Conservation (phyloP, 2,113 vertebrate species). For the Paraplagusia blochii region DNA sequence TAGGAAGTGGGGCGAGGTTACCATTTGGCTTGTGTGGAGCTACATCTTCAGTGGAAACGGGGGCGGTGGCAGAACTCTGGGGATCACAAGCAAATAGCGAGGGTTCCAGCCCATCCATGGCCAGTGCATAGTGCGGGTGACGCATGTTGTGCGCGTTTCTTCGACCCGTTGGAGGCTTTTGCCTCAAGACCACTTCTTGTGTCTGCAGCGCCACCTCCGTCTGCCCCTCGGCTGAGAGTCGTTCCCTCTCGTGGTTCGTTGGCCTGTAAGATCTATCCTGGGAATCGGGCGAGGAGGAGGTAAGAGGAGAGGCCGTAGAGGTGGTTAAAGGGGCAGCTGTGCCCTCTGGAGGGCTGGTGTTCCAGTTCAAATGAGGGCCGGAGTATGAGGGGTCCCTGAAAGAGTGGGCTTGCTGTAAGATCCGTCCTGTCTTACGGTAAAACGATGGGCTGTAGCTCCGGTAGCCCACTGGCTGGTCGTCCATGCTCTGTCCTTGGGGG, state of each 20-base stretch:
- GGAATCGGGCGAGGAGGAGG: slow-evolving; percentile 49
- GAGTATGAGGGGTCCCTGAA: slow-evolving; percentile 89
- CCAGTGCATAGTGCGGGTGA: slow-evolving; percentile 83
- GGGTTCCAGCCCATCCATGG: slow-evolving; percentile 79
- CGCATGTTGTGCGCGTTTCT: slow-evolving; percentile 76
- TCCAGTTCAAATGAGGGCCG: slow-evolving; percentile 82
- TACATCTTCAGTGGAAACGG: slow-evolving; percentile 45
- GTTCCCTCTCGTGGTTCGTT: slow-evolving; percentile 77
- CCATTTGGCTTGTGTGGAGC: slow-evolving; percentile 61
- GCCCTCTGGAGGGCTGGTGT: slow-evolving; percentile 69
- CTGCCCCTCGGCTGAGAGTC: slow-evolving; percentile 60
- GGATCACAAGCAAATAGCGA: slow-evolving; percentile 67
- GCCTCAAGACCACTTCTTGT: slow-evolving; percentile 88
- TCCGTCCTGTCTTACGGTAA: slow-evolving; percentile 89
- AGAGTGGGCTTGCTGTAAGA: slow-evolving; percentile 88
- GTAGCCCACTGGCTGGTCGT: slow-evolving; percentile 84
- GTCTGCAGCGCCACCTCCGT: slow-evolving; percentile 54
- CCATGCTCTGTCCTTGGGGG: slow-evolving; percentile 76
- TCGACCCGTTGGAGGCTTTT: slow-evolving; percentile 90
- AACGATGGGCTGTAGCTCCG: slow-evolving; percentile 96
- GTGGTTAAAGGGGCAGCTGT: slow-evolving; percentile 21
- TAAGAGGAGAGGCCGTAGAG: slow-evolving; percentile 35
- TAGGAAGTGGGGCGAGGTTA: slow-evolving; percentile 77
- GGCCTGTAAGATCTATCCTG: slow-evolving; percentile 66
- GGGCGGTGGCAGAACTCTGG: slow-evolving; percentile 47